phyloP scores from a whole-genome alignment of 35 echinoderm and acorn worm species.

The Eucidaris tribuloides region DNA sequence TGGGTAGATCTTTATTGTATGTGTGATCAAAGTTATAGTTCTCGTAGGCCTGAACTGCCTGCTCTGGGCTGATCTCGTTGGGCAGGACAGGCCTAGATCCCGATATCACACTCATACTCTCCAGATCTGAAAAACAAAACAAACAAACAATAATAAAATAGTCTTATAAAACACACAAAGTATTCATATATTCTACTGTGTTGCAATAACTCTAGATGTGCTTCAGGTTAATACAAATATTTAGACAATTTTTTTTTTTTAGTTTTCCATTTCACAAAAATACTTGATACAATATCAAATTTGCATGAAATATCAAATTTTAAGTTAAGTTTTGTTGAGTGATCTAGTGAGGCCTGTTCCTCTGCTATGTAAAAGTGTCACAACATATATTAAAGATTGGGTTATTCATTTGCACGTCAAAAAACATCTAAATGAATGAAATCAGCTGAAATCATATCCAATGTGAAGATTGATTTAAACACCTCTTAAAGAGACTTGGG shows the following conservation, averaged over 20 bases:
- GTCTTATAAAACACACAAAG: too few relatives aligned
- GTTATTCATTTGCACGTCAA: too few relatives aligned
- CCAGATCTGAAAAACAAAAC: constrained; percentile 55
- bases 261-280: not conserved
- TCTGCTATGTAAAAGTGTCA: too few relatives aligned
- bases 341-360: too few relatives aligned
- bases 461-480: too few relatives aligned
- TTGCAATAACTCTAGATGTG: not conserved
- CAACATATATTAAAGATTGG: too few relatives aligned
- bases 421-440: too few relatives aligned
- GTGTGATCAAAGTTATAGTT: constrained; percentile 98
- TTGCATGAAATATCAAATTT: not conserved
- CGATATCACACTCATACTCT: constrained; percentile 69
- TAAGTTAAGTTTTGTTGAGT: too few relatives aligned
- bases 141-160: not conserved
- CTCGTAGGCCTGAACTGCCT: constrained; percentile 72
- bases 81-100: constrained; percentile 35
- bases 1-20: constrained; percentile 78
- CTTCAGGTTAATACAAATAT: not conserved
- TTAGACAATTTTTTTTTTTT: not conserved
- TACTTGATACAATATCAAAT: not conserved
- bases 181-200: not conserved
- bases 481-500: too few relatives aligned
- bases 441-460: too few relatives aligned
- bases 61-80: constrained; percentile 41